A percentile compares a stretch with the other conserved stretches of the same genome.
Evolutionary conservation across 2,888 invertebrate genomes (phyloP).

Genomic region (Tetragonisca angustula): DNA sequence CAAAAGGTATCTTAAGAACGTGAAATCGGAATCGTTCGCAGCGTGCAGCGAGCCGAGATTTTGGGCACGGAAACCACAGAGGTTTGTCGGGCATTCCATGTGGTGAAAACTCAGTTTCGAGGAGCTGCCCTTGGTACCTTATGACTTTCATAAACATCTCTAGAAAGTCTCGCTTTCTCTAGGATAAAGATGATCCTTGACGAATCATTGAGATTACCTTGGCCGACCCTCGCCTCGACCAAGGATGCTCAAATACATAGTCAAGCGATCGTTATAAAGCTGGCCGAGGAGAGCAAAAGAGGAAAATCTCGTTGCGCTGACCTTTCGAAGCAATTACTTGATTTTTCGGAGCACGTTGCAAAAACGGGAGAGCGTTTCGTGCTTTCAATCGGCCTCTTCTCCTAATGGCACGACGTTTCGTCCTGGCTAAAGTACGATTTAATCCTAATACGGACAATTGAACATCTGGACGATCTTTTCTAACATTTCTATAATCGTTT

Average conservation of each 20-base stretch:
- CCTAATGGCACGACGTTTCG: neutral
- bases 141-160: slow-evolving; percentile 72
- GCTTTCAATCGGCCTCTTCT: neutral
- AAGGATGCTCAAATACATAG: slow-evolving; percentile 24
- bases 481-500: neutral
- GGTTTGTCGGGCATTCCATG: slow-evolving; percentile 38
- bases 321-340: slow-evolving; percentile 5
- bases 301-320: neutral
- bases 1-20: neutral
- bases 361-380: neutral
- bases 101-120: slow-evolving; percentile 69
- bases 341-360: neutral
- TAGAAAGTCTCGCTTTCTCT: slow-evolving; percentile 61
- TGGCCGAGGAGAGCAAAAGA: neutral
- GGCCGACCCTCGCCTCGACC: slow-evolving; percentile 35
- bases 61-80: slow-evolving; percentile 58
- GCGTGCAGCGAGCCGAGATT: slow-evolving; percentile 15
- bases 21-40: slow-evolving; percentile 24
- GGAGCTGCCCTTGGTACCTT: slow-evolving; percentile 64
- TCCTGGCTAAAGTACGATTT: neutral
- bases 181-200: slow-evolving; percentile 46
- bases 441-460: neutral
- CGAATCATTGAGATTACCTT: slow-evolving; percentile 52
- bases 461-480: neutral
- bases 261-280: neutral